These are phyloP conservation scores for Athrips mouffetella DNA, from an alignment of 2,888 invertebrate genomes.

Conservation along the genomic window DNA sequence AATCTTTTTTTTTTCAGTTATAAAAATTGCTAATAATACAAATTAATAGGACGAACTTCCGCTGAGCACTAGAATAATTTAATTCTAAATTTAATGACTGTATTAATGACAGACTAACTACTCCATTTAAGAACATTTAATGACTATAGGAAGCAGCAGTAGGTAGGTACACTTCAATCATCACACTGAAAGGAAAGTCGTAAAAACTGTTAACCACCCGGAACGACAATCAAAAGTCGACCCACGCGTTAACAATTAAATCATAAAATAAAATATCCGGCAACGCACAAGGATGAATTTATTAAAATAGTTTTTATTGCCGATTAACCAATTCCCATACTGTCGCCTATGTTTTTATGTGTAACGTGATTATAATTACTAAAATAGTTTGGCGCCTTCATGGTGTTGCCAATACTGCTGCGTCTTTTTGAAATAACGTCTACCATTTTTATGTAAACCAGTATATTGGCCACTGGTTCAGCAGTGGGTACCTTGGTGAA, in stretches of 20 bases:
- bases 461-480: no score
- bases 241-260: constrained; percentile 14
- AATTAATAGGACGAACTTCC: no score
- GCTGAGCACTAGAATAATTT: background rate
- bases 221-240: constrained; percentile 1
- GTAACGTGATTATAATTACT: constrained; percentile 38
- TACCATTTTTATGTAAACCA: no score
- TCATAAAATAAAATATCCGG: constrained; percentile 9
- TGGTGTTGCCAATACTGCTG: no score
- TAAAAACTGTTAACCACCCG: constrained; percentile 4
- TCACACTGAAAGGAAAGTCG: background rate
- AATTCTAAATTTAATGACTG: background rate
- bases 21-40: no score
- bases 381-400: constrained; percentile 40
- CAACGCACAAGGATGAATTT: constrained; percentile 37
- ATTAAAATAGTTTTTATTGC: constrained; percentile 39
- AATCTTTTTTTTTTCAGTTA: no score
- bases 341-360: constrained; percentile 36
- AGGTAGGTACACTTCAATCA: background rate
- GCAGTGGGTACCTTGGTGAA: no score
- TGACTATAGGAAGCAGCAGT: background rate
- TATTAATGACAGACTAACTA: background rate
- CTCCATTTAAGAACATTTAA: constrained; percentile 1
- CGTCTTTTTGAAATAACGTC: no score
- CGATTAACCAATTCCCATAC: constrained; percentile 50